Evolutionary conservation across 1,140 invertebrate genomes (phyloP).

Genomic region (Oryctes rhinoceros): DNA sequence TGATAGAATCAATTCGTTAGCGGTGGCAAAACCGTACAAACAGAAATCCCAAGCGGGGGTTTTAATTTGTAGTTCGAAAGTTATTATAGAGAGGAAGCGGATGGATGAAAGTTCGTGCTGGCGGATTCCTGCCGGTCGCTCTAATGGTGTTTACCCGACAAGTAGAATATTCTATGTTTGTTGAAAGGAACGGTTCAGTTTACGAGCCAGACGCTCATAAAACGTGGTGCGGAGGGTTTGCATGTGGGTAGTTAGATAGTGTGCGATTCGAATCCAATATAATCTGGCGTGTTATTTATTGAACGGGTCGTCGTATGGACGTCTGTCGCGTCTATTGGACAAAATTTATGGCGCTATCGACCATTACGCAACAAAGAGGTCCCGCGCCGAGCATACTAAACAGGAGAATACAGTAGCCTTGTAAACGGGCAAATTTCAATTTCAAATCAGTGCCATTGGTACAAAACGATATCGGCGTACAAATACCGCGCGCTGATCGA

Average conservation of each 20-base stretch:
- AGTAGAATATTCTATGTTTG: constrained; percentile 19
- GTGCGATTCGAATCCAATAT: constrained; percentile 14
- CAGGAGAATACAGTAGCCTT: not conserved
- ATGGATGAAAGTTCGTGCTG: not conserved
- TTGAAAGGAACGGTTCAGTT: constrained; percentile 1
- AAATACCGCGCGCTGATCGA: not conserved
- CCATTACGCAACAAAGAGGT: constrained; percentile 14
- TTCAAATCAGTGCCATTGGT: constrained; percentile 1
- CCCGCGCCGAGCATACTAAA: not conserved
- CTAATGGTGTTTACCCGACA: constrained; percentile 16
- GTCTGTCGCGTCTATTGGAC: not conserved
- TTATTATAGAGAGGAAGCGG: not conserved
- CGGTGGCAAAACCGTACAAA: no score
- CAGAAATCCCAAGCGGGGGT: not conserved
- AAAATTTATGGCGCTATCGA: constrained; percentile 15
- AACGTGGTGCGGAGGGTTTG: not conserved
- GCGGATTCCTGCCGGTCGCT: not conserved
- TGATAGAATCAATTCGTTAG: no score
- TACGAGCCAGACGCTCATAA: constrained; percentile 4
- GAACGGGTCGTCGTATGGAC: constrained; percentile 20
- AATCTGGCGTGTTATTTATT: constrained; percentile 14
- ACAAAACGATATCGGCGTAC: constrained; percentile 6
- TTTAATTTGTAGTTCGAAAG: not conserved
- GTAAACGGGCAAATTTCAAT: not conserved
- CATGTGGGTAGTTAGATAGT: constrained; percentile 21